These are phyloP conservation scores for Macrostomum lignano DNA, from an alignment of 1,140 invertebrate species.

Conservation along the genomic window DNA sequence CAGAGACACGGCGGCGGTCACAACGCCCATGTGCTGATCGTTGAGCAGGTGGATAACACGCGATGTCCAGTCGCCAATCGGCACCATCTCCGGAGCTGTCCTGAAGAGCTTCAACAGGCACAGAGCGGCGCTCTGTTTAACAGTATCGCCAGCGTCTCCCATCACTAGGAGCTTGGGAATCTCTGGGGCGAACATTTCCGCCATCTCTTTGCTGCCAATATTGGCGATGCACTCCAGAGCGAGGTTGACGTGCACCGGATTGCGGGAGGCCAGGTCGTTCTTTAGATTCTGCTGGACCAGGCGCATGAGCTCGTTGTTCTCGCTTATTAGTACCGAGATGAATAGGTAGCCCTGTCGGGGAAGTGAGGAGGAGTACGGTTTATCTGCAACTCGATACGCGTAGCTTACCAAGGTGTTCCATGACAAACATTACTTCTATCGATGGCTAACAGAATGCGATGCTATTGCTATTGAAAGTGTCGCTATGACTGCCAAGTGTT, in stretches of 20 bases:
- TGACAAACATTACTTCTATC: no score
- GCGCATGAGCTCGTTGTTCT: slow-evolving; percentile 92
- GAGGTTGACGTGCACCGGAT: slow-evolving; percentile 90
- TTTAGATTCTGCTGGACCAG: slow-evolving; percentile 97
- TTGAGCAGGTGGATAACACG: slow-evolving; percentile 91
- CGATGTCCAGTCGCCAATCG: slow-evolving; percentile 84
- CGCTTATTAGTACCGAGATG: slow-evolving; percentile 94
- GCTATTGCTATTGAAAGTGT: no score
- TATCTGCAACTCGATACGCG: no score
- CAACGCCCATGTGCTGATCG: slow-evolving; percentile 93
- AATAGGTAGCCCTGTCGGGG: slow-evolving; percentile 67
- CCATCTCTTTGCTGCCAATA: slow-evolving; percentile 97
- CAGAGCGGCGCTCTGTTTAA: slow-evolving; percentile 92
- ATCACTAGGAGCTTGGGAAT: slow-evolving; percentile 84
- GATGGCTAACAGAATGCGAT: no score
- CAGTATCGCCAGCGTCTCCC: slow-evolving; percentile 93
- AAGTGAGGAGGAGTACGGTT: no score
- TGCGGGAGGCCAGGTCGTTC: slow-evolving; percentile 78
- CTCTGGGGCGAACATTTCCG: slow-evolving; percentile 83
- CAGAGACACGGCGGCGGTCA: slow-evolving; percentile 81
- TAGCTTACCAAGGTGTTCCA: no score
- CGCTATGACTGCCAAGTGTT: no score
- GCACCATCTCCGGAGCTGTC: slow-evolving; percentile 64
- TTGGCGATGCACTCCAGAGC: slow-evolving; percentile 99
- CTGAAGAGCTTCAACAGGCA: slow-evolving; percentile 71